A percentile compares a stretch with the other conserved stretches of the same genome.
These are phyloP conservation scores for Drosophila niveifrons DNA, from an alignment of 2,888 invertebrate genomes.

Conservation along the genomic window DNA sequence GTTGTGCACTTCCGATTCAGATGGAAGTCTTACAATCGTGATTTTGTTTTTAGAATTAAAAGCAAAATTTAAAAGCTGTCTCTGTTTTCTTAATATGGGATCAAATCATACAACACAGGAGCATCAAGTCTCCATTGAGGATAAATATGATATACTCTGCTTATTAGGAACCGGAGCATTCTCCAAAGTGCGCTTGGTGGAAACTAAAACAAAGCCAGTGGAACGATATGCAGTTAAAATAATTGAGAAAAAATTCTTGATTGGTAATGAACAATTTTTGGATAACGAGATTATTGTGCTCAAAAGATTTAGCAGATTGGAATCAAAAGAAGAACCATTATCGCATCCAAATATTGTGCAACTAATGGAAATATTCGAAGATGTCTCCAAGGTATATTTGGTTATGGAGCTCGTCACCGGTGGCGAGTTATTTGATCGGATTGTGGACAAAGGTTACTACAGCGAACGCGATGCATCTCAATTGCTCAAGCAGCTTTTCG, in stretches of 20 bases:
- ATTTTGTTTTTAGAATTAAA: neutral
- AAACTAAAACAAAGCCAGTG: neutral
- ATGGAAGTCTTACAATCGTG: neutral
- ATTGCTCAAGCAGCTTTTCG: neutral
- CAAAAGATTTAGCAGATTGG: neutral
- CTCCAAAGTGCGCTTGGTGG: neutral
- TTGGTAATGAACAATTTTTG: neutral
- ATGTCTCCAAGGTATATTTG: neutral
- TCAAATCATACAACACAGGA: neutral
- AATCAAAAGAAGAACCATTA: neutral
- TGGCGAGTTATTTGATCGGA: neutral
- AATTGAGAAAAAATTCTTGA: neutral
- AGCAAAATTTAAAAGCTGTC: too few species aligned
- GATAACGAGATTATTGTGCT: neutral
- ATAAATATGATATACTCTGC: neutral
- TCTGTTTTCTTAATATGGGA: neutral
- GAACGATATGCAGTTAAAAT: neutral
- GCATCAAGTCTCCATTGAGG: neutral
- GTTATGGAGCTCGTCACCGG: neutral
- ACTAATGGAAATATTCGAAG: neutral
- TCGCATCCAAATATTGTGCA: slow-evolving; percentile 1
- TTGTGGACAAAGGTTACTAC: neutral
- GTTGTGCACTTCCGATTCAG: neutral
- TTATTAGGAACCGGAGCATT: neutral
- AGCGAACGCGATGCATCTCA: neutral